phyloP scores from a whole-genome alignment of 92 coral and sea anemone species.

The Phenganax subtilis region DNA sequence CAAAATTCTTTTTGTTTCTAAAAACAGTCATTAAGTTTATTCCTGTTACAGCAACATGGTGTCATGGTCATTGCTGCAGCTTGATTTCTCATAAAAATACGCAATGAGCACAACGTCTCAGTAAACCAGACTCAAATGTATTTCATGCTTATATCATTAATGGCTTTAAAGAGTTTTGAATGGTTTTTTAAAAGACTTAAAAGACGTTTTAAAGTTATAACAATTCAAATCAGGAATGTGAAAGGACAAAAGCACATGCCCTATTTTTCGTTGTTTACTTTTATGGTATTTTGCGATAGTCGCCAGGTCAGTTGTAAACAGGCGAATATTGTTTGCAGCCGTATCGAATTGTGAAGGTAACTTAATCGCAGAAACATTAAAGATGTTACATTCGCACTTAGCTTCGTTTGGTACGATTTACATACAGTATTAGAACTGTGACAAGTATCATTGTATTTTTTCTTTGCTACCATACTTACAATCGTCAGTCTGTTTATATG shows the following conservation, averaged over 20 bases:
- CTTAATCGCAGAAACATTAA: background rate
- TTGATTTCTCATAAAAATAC: too few species aligned
- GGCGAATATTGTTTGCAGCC: constrained; percentile 1
- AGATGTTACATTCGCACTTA: background rate
- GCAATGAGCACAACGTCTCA: too few species aligned
- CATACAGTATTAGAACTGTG: background rate
- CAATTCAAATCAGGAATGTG: constrained; percentile 8
- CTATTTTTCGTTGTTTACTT: background rate
- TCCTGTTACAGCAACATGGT: too few species aligned
- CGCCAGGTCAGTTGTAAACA: background rate
- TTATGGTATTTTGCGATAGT: background rate
- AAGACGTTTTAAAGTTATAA: background rate
- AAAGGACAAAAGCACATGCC: background rate
- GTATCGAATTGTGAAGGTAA: background rate
- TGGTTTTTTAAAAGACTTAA: background rate
- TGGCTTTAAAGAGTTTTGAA: background rate
- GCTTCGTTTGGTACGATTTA: background rate
- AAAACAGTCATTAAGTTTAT: too few species aligned
- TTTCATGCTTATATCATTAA: too few species aligned
- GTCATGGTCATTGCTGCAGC: too few species aligned
- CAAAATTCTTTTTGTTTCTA: too few species aligned
- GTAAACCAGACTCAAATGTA: too few species aligned
- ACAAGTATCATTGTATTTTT: background rate
- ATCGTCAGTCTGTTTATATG: background rate
- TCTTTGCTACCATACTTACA: background rate